Base-by-base conservation (phyloP, 2,888 invertebrate species). In the Xiphydria camelus region DNA sequence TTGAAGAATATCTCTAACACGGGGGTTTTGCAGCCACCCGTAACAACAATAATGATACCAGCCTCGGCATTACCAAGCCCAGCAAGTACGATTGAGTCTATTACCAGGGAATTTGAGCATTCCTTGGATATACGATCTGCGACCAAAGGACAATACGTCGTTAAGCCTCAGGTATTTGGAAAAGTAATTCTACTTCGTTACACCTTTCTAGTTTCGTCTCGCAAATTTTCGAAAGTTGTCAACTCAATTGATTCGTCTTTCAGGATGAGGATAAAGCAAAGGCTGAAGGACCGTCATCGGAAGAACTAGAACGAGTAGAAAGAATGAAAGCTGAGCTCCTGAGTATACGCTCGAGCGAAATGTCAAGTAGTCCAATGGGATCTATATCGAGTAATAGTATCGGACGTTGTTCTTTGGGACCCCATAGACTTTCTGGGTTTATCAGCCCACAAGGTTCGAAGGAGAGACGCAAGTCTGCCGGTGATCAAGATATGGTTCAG, bases 61-160 rank as follows among this genome's bases (percentile, higher is more conserved):
- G 78, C 79, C 44, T 77, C 79, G 61, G 81, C 85, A 19, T 77
- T 89, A 58, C 86, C 86, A 41, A 89, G 88, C 68, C 88, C 89
- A 14, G 87, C 87, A 36, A 87, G 87, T 74, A 88, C 89, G 33
- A 87, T 89, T 51, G 88, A 89, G 72, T 88, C 87, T 0, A 78
- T 90, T 48, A 87, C 89, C 2, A 78, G 87, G 68, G 91, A 91
- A 78, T 86, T 92, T 64, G 91, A 92, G 71, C 88, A 89, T 74
- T 88, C 90, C 18, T 82, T 93, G 41, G 85, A 86, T 64, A 79
- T 85, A 51, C 78, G 80, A 49, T 82, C 83, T 47, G 83, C 83
- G 7, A 80, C 82, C 14, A 82, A 82, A 75, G 87, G 87, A 66
- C 78, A 79, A 61, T 80, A 82, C 60, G 80, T 82, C 50, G 83